phyloP scores from a whole-genome alignment of 2,113 vertebrate species.

The Odontophorus gujanensis region DNA sequence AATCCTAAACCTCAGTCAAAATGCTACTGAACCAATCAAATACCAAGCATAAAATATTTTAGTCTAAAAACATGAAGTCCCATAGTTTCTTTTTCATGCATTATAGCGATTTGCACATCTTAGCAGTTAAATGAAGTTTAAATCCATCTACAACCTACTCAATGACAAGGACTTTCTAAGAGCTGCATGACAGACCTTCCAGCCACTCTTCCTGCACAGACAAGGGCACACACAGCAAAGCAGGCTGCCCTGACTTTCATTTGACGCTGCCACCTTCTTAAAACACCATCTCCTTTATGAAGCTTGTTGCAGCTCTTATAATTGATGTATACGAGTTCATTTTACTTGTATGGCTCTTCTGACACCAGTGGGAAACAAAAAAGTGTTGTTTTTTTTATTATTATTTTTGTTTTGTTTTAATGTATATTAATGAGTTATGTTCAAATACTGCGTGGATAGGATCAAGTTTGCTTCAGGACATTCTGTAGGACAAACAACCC shows the following conservation, averaged over 20 bases:
- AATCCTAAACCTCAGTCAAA: neutral
- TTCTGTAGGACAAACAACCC: neutral
- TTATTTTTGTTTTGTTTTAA: neutral
- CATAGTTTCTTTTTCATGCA: neutral
- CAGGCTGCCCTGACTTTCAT: neutral
- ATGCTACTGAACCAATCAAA: neutral
- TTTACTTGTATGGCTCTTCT: neutral
- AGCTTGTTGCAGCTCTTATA: neutral
- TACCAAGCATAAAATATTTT: neutral
- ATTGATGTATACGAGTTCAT: neutral
- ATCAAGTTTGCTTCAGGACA: neutral
- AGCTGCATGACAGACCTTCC: conserved; percentile 7
- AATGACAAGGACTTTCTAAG: neutral
- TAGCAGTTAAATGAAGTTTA: neutral
- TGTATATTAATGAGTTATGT: neutral
- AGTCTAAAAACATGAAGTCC: neutral
- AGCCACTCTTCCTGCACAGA: neutral
- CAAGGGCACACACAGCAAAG: neutral
- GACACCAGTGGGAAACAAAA: neutral
- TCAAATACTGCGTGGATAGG: neutral
- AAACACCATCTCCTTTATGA: neutral
- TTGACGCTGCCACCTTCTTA: neutral
- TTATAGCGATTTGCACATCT: neutral
- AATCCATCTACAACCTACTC: neutral
- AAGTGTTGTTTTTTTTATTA: neutral